Evolutionary conservation across 2,797 vertebrate genomes (phyloP).

Genomic region (Rhinophrynus dorsalis): DNA sequence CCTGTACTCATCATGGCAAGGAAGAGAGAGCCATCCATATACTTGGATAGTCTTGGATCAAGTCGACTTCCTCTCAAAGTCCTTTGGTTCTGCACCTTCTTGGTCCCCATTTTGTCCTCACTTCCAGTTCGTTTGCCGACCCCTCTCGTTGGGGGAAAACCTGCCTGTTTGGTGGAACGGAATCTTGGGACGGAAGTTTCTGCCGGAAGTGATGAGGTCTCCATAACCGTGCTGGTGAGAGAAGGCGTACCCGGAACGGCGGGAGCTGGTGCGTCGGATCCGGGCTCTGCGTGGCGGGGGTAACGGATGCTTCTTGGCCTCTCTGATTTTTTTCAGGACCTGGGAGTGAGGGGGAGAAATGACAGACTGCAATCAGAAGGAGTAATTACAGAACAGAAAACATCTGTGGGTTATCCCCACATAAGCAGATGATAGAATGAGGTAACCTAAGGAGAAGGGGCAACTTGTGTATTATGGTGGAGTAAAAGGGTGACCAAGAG

Average conservation of each 20-base stretch:
- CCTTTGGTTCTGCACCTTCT: neutral
- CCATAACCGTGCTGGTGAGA: slow-evolving; percentile 89
- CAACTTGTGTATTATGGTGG: no score
- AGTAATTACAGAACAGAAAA: no score
- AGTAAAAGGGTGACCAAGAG: no score
- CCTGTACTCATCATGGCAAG: no score
- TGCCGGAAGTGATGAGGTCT: slow-evolving; percentile 84
- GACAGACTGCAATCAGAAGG: no score
- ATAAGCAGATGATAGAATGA: no score
- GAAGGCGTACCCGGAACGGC: slow-evolving; percentile 92
- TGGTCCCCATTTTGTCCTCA: neutral
- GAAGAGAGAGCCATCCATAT: no score
- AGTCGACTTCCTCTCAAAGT: neutral
- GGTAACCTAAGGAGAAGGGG: no score
- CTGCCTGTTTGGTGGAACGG: slow-evolving; percentile 52
- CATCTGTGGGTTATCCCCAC: no score
- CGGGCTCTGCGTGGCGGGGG: slow-evolving; percentile 54
- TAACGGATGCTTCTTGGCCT: slow-evolving; percentile 68
- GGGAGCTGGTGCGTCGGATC: slow-evolving; percentile 66
- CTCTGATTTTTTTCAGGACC: slow-evolving; percentile 76
- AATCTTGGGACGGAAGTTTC: slow-evolving; percentile 67
- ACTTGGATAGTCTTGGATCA: neutral
- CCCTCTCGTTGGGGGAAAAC: slow-evolving; percentile 48
- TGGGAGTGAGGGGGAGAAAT: slow-evolving; percentile 51
- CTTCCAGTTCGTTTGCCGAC: neutral